Conservation (phyloP, 2,113 vertebrate genomes). For the Bostrychus sinensis region DNA sequence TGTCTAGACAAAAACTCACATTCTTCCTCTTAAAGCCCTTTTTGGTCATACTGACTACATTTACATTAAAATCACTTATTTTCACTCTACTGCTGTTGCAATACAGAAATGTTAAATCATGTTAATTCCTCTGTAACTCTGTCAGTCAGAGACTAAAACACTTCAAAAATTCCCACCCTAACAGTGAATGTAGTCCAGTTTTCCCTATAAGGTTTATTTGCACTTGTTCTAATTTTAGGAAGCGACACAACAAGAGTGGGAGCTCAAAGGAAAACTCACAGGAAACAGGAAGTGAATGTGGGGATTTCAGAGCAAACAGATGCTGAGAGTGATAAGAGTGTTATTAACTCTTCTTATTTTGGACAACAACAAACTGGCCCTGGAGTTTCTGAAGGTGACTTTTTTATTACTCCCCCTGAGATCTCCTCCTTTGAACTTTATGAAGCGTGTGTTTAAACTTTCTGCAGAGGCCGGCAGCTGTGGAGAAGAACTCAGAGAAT, state of each 20-base stretch:
- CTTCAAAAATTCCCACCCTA: too few species aligned
- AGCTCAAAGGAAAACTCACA: slow-evolving; percentile 25
- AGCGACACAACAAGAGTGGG: slow-evolving; percentile 11
- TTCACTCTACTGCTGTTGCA: too few species aligned
- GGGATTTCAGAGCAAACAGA: slow-evolving; percentile 28
- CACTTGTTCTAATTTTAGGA: slow-evolving; percentile 27
- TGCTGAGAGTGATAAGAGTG: slow-evolving; percentile 1
- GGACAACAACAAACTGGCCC: neutral
- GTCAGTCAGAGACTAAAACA: too few species aligned
- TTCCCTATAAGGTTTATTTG: slow-evolving; percentile 7
- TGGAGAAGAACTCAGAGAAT: slow-evolving; percentile 24
- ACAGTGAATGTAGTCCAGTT: neutral
- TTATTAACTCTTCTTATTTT: neutral
- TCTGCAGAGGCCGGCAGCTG: slow-evolving; percentile 4
- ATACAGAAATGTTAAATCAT: too few species aligned
- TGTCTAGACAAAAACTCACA: too few species aligned
- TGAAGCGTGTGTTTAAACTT: slow-evolving; percentile 9
- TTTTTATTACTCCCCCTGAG: slow-evolving; percentile 2
- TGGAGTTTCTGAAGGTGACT: neutral
- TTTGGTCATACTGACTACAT: too few species aligned
- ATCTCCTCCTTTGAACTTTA: slow-evolving; percentile 5
- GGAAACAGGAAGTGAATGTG: slow-evolving; percentile 42
- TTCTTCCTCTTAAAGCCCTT: too few species aligned
- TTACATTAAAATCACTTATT: too few species aligned
- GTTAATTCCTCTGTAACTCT: too few species aligned